These are phyloP conservation scores for Drosophila virilis DNA, from an alignment of 1,140 invertebrate genomes.

Conservation along the genomic window DNA sequence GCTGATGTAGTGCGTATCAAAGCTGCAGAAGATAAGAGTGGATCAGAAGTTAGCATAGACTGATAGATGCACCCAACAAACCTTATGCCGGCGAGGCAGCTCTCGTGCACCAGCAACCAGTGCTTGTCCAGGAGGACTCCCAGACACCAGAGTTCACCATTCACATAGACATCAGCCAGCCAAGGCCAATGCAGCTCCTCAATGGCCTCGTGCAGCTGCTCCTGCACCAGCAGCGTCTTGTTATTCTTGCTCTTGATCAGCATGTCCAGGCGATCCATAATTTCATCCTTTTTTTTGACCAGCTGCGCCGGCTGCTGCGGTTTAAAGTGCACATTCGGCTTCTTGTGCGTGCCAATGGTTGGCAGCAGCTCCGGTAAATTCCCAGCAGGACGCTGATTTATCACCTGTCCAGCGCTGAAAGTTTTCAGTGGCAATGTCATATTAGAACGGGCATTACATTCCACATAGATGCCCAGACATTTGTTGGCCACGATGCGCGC, in stretches of 20 bases:
- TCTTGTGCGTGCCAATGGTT: conserved; percentile 63
- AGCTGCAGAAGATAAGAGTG: conserved; percentile 82
- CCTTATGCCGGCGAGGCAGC: conserved; percentile 86
- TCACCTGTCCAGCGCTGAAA: conserved; percentile 62
- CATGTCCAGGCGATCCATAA: conserved; percentile 63
- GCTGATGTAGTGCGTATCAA: conserved; percentile 86
- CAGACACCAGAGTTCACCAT: conserved; percentile 88
- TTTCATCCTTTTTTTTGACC: conserved; percentile 74
- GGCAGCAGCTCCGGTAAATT: conserved; percentile 42
- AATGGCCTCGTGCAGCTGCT: conserved; percentile 71
- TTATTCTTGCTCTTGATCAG: conserved; percentile 74
- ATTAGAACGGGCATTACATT: conserved; percentile 67
- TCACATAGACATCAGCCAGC: conserved; percentile 88
- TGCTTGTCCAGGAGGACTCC: conserved; percentile 87
- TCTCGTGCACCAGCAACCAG: conserved; percentile 87
- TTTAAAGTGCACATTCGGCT: conserved; percentile 75
- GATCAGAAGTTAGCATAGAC: background rate
- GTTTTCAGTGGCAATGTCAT: conserved; percentile 66
- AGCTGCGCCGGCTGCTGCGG: conserved; percentile 50
- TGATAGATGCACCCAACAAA: conserved; percentile 47
- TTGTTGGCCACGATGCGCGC: conserved; percentile 46
- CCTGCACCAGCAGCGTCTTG: conserved; percentile 67
- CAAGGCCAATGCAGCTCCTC: conserved; percentile 86
- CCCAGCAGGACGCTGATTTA: conserved; percentile 14
- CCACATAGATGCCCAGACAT: conserved; percentile 72